Evolutionary conservation across 2,888 invertebrate species (phyloP).

Genomic region (Cheilosia variabilis): DNA sequence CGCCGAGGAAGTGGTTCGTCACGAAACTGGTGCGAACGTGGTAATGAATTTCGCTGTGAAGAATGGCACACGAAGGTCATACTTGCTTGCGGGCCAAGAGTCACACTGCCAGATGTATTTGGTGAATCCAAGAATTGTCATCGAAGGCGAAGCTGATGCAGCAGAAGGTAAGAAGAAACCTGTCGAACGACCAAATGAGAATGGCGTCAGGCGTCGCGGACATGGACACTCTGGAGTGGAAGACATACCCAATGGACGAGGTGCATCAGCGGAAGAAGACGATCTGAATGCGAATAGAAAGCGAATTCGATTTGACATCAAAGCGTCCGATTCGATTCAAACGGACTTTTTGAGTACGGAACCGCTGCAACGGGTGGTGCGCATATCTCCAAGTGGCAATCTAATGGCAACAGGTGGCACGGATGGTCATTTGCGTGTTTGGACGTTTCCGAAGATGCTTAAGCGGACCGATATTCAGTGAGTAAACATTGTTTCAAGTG

Average conservation of each 20-base stretch:
- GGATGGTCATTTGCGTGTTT: conserved; percentile 93
- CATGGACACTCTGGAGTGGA: conserved; percentile 79
- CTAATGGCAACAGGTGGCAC: conserved; percentile 96
- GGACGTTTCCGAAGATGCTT: conserved; percentile 93
- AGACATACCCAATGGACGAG: conserved; percentile 80
- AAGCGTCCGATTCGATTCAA: conserved; percentile 91
- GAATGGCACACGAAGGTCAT: conserved; percentile 89
- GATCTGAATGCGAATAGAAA: conserved; percentile 82
- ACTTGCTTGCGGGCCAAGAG: conserved; percentile 95
- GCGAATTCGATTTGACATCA: conserved; percentile 89
- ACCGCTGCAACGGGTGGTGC: conserved; percentile 93
- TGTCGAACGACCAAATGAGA: conserved; percentile 80
- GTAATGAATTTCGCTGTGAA: conserved; percentile 95
- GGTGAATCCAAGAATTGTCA: conserved; percentile 86
- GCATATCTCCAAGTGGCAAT: conserved; percentile 90
- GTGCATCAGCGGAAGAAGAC: conserved; percentile 66
- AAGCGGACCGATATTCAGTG: conserved; percentile 87
- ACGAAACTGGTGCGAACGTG: conserved; percentile 94
- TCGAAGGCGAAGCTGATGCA: conserved; percentile 81
- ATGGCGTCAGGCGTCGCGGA: conserved; percentile 80
- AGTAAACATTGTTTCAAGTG: conserved; percentile 32
- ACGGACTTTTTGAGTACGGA: conserved; percentile 92
- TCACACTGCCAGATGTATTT: conserved; percentile 94
- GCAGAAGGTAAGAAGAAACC: conserved; percentile 79
- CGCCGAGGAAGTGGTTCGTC: conserved; percentile 94